A percentile compares a stretch with the other conserved stretches of the same genome.
Conservation (phyloP, 2,888 invertebrate species). For the Thumatha senex region DNA sequence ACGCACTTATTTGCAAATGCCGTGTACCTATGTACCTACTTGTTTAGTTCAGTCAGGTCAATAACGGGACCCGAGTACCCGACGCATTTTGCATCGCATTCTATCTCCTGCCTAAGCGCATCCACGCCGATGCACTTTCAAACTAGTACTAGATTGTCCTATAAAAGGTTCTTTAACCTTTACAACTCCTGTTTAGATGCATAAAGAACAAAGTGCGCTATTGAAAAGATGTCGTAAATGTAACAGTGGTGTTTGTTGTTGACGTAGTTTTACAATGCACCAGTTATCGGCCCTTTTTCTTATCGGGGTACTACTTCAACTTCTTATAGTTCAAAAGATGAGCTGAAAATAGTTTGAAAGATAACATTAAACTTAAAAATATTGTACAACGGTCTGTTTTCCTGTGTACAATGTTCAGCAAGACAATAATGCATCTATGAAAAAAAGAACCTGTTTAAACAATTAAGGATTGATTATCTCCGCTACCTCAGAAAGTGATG, state of each 20-base stretch:
- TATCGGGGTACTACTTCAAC: conserved; percentile 54
- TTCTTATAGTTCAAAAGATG: conserved; percentile 39
- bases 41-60: conserved; percentile 55
- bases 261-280: conserved; percentile 66
- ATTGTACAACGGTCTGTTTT: not conserved
- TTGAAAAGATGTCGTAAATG: conserved; percentile 43
- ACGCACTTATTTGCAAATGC: conserved; percentile 28
- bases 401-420: too few relatives aligned
- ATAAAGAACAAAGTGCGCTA: conserved; percentile 47
- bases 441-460: too few relatives aligned
- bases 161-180: conserved; percentile 51
- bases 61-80: conserved; percentile 69
- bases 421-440: too few relatives aligned
- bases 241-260: conserved; percentile 48
- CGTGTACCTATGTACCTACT: conserved; percentile 23
- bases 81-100: conserved; percentile 62
- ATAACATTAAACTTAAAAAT: conserved; percentile 1
- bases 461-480: conserved; percentile 17
- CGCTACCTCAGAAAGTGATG: conserved; percentile 17
- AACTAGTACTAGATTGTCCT: conserved; percentile 21
- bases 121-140: conserved; percentile 52
- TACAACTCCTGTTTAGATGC: conserved; percentile 50
- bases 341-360: conserved; percentile 35
- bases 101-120: conserved; percentile 51
- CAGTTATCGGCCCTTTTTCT: conserved; percentile 62